Evolutionary conservation across 2,888 invertebrate genomes (phyloP).

Genomic region (Thymelicus sylvestris): DNA sequence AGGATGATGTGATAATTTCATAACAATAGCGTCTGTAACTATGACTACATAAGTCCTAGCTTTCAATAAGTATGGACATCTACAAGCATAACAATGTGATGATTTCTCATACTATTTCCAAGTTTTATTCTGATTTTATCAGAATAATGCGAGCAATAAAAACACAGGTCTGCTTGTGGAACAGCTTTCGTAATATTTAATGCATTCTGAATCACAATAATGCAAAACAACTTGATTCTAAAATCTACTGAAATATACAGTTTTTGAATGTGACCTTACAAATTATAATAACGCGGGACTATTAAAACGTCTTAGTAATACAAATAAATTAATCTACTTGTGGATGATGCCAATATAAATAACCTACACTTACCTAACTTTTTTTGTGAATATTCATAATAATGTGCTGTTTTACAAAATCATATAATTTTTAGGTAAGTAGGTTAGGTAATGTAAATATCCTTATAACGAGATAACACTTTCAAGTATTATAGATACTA

Average conservation of each 20-base stretch:
- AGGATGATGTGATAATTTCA: slow-evolving; percentile 62
- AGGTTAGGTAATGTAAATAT: too few relatives aligned
- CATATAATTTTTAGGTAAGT: too few relatives aligned
- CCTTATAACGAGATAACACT: too few relatives aligned
- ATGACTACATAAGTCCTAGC: slow-evolving; percentile 43
- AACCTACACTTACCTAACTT: too few relatives aligned
- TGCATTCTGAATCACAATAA: neutral
- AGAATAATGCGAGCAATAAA: slow-evolving; percentile 5
- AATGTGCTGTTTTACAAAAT: too few relatives aligned
- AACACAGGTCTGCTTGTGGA: slow-evolving; percentile 4
- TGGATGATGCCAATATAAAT: too few relatives aligned
- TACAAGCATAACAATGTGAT: slow-evolving; percentile 29
- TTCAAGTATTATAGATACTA: too few relatives aligned
- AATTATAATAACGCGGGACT: too few relatives aligned
- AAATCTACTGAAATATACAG: neutral
- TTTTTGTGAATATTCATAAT: too few relatives aligned
- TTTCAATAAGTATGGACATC: slow-evolving; percentile 31
- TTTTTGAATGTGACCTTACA: neutral
- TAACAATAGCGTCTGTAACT: slow-evolving; percentile 64
- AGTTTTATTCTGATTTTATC: slow-evolving; percentile 23
- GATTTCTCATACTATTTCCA: slow-evolving; percentile 30
- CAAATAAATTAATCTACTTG: too few relatives aligned
- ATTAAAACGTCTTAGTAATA: too few relatives aligned
- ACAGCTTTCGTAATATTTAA: neutral
- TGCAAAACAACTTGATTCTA: neutral